A percentile compares a stretch with the other conserved stretches of the same genome.
Evolutionary conservation across 37 sponge, comb jelly and placozoan species (phyloP).

Genomic region (Diacarnus erythraeanus): DNA sequence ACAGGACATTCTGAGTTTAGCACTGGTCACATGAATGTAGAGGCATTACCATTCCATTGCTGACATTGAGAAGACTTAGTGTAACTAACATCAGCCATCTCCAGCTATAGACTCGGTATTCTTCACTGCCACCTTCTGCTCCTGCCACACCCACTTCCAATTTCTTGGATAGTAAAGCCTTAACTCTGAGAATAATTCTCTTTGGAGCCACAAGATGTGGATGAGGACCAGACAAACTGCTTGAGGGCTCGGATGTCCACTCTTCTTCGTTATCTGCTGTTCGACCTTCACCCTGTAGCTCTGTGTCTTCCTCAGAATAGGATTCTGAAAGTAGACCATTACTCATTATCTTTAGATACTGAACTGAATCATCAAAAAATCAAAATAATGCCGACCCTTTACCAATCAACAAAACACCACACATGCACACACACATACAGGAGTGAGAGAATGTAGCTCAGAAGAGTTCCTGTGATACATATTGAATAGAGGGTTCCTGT

Average conservation of each 20-base stretch:
- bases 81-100: conserved; percentile 67
- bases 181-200: background rate
- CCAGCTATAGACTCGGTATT: conserved; percentile 47
- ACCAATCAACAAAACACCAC: background rate
- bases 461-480: background rate
- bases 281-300: no score
- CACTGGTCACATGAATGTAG: no score
- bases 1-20: no score
- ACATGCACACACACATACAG: background rate
- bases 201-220: no score
- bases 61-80: conserved; percentile 57
- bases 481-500: background rate
- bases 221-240: no score
- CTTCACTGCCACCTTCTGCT: background rate
- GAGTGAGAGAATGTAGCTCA: no score
- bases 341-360: background rate
- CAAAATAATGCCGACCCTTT: background rate
- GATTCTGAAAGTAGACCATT: no score
- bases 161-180: no score
- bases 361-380: no score
- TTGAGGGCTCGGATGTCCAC: no score
- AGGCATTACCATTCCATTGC: conserved; percentile 67
- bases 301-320: no score
- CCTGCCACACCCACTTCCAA: background rate
- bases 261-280: no score